Evolutionary conservation across 2,888 invertebrate species (phyloP).

Genomic region (Eledona agricola): DNA sequence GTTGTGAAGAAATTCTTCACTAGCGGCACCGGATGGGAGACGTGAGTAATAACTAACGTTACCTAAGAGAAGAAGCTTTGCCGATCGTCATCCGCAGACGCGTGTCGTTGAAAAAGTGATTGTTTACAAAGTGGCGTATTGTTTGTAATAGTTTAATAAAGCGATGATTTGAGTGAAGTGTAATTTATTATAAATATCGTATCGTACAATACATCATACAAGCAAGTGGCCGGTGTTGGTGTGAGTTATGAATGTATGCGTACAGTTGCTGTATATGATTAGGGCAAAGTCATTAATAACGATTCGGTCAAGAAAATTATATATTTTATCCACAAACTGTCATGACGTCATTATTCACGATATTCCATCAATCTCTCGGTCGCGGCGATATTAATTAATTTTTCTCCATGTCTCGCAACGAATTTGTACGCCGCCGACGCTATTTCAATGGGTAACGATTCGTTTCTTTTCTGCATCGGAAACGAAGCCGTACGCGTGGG

Average conservation of each 20-base stretch:
- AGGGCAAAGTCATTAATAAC: slow-evolving; percentile 58
- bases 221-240: slow-evolving; percentile 35
- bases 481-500: no score
- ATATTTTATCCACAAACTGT: slow-evolving; percentile 60
- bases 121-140: no score
- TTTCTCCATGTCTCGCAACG: slow-evolving; percentile 1
- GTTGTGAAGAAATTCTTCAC: no score
- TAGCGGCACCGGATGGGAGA: no score
- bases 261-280: slow-evolving; percentile 57
- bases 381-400: slow-evolving; percentile 45
- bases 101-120: no score
- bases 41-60: no score
- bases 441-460: slow-evolving; percentile 6
- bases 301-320: slow-evolving; percentile 60
- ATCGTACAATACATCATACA: slow-evolving; percentile 32
- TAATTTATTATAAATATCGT: slow-evolving; percentile 35
- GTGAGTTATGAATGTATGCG: slow-evolving; percentile 45
- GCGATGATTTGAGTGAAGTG: slow-evolving; percentile 9
- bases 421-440: background rate
- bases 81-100: no score
- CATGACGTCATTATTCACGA: slow-evolving; percentile 58
- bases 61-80: no score
- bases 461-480: slow-evolving; percentile 13
- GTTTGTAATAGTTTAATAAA: slow-evolving; percentile 27
- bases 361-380: slow-evolving; percentile 44